These are phyloP conservation scores for Telenomus remus DNA, from an alignment of 1,140 invertebrate genomes.

Conservation along the genomic window DNA sequence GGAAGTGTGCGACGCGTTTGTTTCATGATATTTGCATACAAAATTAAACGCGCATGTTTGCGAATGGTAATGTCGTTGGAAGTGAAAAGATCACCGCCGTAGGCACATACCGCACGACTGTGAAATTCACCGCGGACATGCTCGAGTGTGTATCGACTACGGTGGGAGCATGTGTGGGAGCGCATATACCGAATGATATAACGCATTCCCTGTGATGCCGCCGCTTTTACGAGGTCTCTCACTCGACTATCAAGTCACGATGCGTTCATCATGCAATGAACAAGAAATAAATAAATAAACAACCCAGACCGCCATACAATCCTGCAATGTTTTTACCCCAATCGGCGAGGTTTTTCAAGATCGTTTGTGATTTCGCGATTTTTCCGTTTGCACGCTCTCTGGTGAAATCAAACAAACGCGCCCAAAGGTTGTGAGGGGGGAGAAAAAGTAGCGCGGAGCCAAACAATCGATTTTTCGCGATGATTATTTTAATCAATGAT, in stretches of 20 bases:
- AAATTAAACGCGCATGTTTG: constrained; percentile 61
- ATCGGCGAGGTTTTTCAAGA: too few species aligned
- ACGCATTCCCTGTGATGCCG: constrained; percentile 54
- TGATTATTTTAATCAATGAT: constrained; percentile 46
- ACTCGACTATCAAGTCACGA: constrained; percentile 39
- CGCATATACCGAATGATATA: constrained; percentile 45
- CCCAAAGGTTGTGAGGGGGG: too few species aligned
- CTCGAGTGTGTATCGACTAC: constrained; percentile 45
- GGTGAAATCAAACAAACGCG: too few species aligned
- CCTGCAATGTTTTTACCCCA: too few species aligned
- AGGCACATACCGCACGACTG: constrained; percentile 57
- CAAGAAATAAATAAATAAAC: constrained; percentile 47
- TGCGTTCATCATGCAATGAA: constrained; percentile 29
- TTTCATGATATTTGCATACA: constrained; percentile 61
- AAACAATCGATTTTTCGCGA: too few species aligned
- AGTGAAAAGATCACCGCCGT: constrained; percentile 60
- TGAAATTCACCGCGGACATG: constrained; percentile 58
- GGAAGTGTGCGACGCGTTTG: constrained; percentile 53
- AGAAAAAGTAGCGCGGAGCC: too few species aligned
- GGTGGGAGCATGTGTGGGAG: constrained; percentile 41
- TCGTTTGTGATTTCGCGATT: neutral
- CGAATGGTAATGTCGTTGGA: constrained; percentile 59
- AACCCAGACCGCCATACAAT: too few species aligned
- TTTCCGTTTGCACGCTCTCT: too few species aligned
- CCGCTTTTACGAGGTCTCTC: constrained; percentile 51